Evolutionary conservation across 2,797 vertebrate species (phyloP).

Genomic region (Sphaeramia orbicularis): DNA sequence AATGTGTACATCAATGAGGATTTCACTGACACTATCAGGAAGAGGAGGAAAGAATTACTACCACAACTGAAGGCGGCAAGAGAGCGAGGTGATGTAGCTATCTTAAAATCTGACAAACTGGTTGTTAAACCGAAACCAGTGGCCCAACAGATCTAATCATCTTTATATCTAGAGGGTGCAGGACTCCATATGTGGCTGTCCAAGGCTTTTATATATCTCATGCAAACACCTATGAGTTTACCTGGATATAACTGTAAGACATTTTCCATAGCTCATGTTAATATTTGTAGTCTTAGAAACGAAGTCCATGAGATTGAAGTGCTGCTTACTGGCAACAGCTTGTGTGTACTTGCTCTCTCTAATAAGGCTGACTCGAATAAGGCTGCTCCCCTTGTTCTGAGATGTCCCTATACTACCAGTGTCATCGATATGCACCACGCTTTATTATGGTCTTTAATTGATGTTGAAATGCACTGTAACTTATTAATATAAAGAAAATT

Average conservation of each 20-base stretch:
- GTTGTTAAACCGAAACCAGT: background rate
- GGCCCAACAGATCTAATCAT: no score
- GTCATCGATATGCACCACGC: no score
- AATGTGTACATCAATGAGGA: background rate
- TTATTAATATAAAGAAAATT: no score
- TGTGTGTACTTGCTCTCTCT: background rate
- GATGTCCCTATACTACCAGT: no score
- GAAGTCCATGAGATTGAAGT: background rate
- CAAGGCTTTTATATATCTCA: background rate
- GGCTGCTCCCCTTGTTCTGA: no score
- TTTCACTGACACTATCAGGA: background rate
- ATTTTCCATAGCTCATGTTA: background rate
- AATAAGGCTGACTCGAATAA: no score
- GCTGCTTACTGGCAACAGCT: background rate
- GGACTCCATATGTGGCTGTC: background rate
- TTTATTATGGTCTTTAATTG: no score
- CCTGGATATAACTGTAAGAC: background rate
- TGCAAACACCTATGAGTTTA: background rate
- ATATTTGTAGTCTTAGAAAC: background rate
- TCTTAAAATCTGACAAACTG: background rate
- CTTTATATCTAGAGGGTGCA: no score
- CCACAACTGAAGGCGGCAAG: background rate
- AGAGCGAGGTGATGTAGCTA: no score
- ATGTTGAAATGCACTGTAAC: no score
- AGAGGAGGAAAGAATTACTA: background rate